Conservation (phyloP, 2,888 invertebrate genomes). For the Papilio demoleus region DNA sequence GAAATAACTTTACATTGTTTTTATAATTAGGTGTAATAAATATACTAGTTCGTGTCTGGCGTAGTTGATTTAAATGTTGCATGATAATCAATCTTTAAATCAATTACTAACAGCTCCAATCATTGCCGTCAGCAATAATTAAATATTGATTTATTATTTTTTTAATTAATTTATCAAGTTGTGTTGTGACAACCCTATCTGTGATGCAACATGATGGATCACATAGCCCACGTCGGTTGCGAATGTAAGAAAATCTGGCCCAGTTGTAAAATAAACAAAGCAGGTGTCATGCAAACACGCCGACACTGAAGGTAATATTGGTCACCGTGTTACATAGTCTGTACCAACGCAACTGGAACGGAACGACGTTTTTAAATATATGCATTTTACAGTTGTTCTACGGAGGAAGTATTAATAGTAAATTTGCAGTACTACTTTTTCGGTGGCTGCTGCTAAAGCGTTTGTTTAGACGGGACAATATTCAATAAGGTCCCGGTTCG, state of each 20-base stretch:
- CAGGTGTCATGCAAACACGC: slow-evolving; percentile 23
- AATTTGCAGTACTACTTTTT: not conserved
- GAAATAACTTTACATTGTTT: not conserved
- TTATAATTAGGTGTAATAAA: not conserved
- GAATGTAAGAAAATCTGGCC: slow-evolving; percentile 28
- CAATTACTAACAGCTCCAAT: not conserved
- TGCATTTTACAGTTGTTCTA: not conserved
- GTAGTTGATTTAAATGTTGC: not conserved
- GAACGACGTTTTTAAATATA: slow-evolving; percentile 24
- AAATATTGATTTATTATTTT: too few relatives aligned
- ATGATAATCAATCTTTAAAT: not conserved
- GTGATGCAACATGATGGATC: slow-evolving; percentile 28
- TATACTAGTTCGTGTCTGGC: not conserved
- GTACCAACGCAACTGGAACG: slow-evolving; percentile 3
- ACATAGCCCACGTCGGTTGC: slow-evolving; percentile 6
- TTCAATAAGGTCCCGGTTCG: too few relatives aligned
- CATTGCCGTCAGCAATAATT: not conserved
- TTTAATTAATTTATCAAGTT: not conserved
- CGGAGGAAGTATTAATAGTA: not conserved
- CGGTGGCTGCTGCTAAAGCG: too few relatives aligned
- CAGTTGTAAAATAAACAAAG: slow-evolving; percentile 32
- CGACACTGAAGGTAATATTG: slow-evolving; percentile 26
- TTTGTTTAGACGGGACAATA: too few relatives aligned
- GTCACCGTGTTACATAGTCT: slow-evolving; percentile 24
- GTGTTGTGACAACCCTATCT: slow-evolving; percentile 7